A percentile compares a stretch with the other conserved stretches of the same genome.
Evolutionary conservation across 2,797 vertebrate species (phyloP).

Genomic region (Enteromius fasciolatus): DNA sequence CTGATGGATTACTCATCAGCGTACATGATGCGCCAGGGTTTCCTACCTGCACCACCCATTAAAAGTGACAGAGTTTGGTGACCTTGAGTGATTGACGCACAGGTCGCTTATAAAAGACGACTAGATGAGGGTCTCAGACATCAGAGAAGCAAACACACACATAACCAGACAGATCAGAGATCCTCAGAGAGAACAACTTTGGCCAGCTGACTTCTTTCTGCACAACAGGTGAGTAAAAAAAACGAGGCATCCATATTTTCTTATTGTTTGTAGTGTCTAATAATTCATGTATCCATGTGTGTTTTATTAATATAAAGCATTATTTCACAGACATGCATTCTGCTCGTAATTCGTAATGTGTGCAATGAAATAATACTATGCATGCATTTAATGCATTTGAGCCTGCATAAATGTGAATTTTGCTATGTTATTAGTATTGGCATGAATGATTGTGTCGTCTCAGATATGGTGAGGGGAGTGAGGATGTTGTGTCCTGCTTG

Average conservation of each 20-base stretch:
- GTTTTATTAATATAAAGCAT: neutral
- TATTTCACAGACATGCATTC: slow-evolving; percentile 27
- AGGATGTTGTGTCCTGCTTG: slow-evolving; percentile 74
- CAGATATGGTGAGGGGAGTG: slow-evolving; percentile 50
- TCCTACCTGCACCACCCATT: slow-evolving; percentile 31
- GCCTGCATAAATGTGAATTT: neutral
- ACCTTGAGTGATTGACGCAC: slow-evolving; percentile 55
- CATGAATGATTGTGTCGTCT: neutral
- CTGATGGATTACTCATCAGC: slow-evolving; percentile 12
- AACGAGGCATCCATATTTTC: neutral
- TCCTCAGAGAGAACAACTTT: slow-evolving; percentile 19
- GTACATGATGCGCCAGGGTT: slow-evolving; percentile 12
- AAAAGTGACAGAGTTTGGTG: slow-evolving; percentile 42
- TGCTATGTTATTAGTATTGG: neutral
- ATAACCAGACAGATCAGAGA: slow-evolving; percentile 20
- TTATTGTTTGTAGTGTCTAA: neutral
- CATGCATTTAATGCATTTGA: neutral
- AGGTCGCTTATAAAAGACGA: slow-evolving; percentile 63
- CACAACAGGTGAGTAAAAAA: slow-evolving; percentile 45
- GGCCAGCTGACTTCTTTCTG: neutral
- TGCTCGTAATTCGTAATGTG: neutral
- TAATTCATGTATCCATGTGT: neutral
- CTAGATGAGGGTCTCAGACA: slow-evolving; percentile 43
- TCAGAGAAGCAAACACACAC: slow-evolving; percentile 35
- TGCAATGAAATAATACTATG: neutral